Evolutionary conservation across 2,797 vertebrate species (phyloP), one percentile per base, ranked within the genome.

Genomic region (Myripristis murdjan): DNA sequence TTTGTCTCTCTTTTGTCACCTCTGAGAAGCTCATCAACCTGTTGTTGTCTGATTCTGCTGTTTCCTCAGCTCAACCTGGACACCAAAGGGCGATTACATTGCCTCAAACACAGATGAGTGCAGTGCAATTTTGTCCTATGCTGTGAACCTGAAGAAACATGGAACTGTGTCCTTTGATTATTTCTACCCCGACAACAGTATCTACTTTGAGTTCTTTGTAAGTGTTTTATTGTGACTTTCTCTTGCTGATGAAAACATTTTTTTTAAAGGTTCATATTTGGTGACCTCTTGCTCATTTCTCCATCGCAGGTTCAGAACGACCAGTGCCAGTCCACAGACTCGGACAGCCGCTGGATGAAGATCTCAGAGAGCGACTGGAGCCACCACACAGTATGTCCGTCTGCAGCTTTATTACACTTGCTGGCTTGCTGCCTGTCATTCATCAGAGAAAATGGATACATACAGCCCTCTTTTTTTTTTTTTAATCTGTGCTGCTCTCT

Each of bases 181-280:
- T 89, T 94, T 97, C 89, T 97, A 98, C 81, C 95, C 96, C 0
- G 97, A 99, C 85, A 95, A 79, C 90, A 95, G 86, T 91, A 95
- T 99, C 85, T 96, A 96, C 91, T 98, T 99, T 70, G 97, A 99
- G 89, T 99, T 99, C 87, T 99, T 95, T n/a, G 98, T 99, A 89
- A 94, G 97, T 93, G 65, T 14, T 75, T 20, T 15, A 8, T 41
- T 49, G 18, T 37, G 8, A 26, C 20, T n/a, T 16, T 31, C 7
- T 33, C 12, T 10, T 46, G 5, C 22, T 49, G 16, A 39, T 1
- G 18, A 1, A 43, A 18, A 23, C 5, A 1, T 1, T 1, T 28
- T 9, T 33, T 26, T 58, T 31, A n/a, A 1, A 18, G 0, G 4
- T 20, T 1, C 39, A 5, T 49, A 22, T 67, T 43, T 33, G n/a